phyloP scores from a whole-genome alignment of 2,888 invertebrate species.

The Odontocolon sp. region DNA sequence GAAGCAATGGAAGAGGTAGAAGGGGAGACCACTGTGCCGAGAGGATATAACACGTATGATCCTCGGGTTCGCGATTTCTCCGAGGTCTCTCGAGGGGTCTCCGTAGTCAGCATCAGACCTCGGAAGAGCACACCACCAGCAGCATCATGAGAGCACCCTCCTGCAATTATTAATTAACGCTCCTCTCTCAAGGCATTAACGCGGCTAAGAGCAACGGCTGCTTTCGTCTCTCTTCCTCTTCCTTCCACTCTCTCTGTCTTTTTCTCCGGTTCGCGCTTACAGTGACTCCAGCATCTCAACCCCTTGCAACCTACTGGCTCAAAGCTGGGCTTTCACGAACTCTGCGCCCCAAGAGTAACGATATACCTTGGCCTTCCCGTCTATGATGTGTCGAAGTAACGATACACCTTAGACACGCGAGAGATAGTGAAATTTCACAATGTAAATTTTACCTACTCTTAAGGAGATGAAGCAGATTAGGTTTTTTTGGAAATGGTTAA shows the following conservation, averaged over 20 bases:
- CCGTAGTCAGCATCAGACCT: slow-evolving; percentile 39
- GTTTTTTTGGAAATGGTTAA: no score
- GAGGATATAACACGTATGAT: slow-evolving; percentile 64
- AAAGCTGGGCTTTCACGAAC: no score
- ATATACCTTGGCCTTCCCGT: no score
- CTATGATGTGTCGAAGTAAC: no score
- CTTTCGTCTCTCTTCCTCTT: slow-evolving; percentile 38
- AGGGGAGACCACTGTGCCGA: slow-evolving; percentile 25
- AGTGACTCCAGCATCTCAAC: no score
- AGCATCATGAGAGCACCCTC: slow-evolving; percentile 70
- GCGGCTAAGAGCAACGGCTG: slow-evolving; percentile 78
- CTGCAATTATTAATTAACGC: slow-evolving; percentile 81
- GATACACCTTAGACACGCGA: no score
- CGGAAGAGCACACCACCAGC: not conserved
- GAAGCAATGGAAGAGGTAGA: slow-evolving; percentile 2
- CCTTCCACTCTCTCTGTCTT: slow-evolving; percentile 6
- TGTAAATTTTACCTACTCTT: no score
- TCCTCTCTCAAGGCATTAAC: slow-evolving; percentile 80
- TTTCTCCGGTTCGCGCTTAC: not conserved
- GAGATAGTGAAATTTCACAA: no score
- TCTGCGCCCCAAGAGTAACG: no score
- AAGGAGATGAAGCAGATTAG: no score
- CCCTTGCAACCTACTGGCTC: no score
- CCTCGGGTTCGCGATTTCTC: slow-evolving; percentile 59
- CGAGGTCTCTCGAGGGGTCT: slow-evolving; percentile 56